Percentiles rank a stretch among this genome's conserved stretches.
Evolutionary conservation across 2,113 vertebrate species (phyloP).

Genomic region (Maccullochella peelii): DNA sequence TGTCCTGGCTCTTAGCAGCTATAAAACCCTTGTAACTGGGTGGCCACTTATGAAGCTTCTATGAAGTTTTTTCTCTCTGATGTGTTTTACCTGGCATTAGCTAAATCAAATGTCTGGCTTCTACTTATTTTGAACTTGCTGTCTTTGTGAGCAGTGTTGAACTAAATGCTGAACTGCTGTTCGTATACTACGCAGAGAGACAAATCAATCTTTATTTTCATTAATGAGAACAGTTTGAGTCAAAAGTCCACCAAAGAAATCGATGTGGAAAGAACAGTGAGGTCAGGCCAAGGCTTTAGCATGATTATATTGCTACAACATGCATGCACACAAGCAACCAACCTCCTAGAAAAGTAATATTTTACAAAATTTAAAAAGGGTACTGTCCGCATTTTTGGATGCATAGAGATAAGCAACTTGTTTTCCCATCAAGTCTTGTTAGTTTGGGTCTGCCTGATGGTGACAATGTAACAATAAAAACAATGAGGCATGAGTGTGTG

Average conservation of each 20-base stretch:
- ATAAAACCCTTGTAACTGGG: background rate
- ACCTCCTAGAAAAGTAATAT: background rate
- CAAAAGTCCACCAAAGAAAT: background rate
- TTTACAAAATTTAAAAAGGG: background rate
- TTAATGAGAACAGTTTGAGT: background rate
- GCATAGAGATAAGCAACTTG: background rate
- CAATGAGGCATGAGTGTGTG: background rate
- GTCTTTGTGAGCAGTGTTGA: background rate
- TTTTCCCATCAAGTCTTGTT: background rate
- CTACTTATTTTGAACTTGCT: background rate
- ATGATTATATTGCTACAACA: background rate
- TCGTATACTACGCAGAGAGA: background rate
- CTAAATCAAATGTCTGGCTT: constrained; percentile 10
- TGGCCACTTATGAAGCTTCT: background rate
- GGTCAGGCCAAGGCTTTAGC: background rate
- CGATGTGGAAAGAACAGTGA: background rate
- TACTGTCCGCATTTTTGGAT: background rate
- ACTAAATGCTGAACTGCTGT: background rate
- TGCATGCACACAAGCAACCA: background rate
- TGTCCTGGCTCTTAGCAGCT: background rate
- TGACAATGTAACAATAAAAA: background rate
- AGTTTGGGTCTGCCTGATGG: background rate
- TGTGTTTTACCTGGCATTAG: background rate
- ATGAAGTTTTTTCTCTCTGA: background rate
- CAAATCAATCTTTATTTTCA: background rate